These are phyloP conservation scores for Promerops cafer DNA, from an alignment of 2,113 vertebrate species.

Conservation along the genomic window DNA sequence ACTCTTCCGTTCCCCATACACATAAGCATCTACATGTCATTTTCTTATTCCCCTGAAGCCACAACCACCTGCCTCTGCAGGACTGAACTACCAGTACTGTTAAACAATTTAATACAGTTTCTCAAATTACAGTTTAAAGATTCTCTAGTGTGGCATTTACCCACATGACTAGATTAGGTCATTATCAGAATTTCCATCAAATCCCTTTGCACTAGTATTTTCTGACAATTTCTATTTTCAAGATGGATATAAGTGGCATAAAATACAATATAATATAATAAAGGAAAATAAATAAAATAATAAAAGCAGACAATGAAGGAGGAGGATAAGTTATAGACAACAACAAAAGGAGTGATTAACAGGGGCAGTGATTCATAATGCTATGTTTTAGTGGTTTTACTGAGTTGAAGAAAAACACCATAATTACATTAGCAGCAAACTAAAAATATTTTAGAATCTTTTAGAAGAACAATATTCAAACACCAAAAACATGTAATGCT, in stretches of 20 bases:
- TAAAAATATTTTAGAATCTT: background rate
- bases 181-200: background rate
- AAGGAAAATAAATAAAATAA: background rate
- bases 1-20: background rate
- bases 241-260: background rate
- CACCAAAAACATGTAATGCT: background rate
- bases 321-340: background rate
- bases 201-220: background rate
- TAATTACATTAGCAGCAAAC: background rate
- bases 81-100: background rate
- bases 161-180: background rate
- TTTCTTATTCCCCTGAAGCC: background rate
- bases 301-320: background rate
- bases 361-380: background rate
- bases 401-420: background rate
- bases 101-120: background rate
- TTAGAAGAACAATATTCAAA: background rate
- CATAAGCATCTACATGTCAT: background rate
- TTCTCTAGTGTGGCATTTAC: background rate
- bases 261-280: background rate
- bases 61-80: background rate
- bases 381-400: background rate
- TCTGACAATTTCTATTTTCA: background rate
- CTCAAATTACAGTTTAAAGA: background rate
- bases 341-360: background rate